Evolutionary conservation across 2,888 invertebrate species (phyloP), one percentile per base, ranked within the genome.

Genomic region (Pyralis farinalis): DNA sequence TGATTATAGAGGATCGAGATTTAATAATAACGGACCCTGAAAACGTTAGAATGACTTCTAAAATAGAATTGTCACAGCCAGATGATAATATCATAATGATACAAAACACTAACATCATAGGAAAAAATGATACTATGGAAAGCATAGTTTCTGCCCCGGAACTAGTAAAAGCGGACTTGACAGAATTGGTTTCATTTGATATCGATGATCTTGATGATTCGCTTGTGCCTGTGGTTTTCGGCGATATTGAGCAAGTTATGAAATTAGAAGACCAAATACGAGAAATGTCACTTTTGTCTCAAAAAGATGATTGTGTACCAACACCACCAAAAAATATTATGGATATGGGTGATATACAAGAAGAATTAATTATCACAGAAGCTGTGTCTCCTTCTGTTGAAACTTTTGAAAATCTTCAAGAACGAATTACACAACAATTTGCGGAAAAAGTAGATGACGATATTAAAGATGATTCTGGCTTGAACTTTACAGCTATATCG

Each of bases 211-310:
- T 65, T 1, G 53, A 71, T 44, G 55, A 72, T 12, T 69, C 69
- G 12, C 61, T 77, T 48, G 66, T 80, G 27, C 67, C 78, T 43
- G 44, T 75, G 29, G 74, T 82, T 42, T 84, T 79, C 44, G 76
- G 74, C 43, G 61, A 71, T 34, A 48, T 66, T 7, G 55, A 60
- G 27, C 55, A 68, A 27, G 45, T 60, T 20, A 60, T 73, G 57
- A 51, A 59, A 35, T 55, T 62, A 9, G 56, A 65, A 4, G 44
- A 55, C 40, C 48, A 55, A 39, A 52, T n/a, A 8, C 3, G 40
- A 12, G 45, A 55, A 44, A 25, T 44, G 30, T 36, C 2, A 16
- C 16, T 25, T 25, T 25, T 7, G 7, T 7, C 7, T 4, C 25
- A 25, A 25, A 7, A 25, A 25, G 25, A 25, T 16, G 4, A 4